Evolutionary conservation across 2,888 invertebrate genomes (phyloP).

Genomic region (Cephus pulcher): DNA sequence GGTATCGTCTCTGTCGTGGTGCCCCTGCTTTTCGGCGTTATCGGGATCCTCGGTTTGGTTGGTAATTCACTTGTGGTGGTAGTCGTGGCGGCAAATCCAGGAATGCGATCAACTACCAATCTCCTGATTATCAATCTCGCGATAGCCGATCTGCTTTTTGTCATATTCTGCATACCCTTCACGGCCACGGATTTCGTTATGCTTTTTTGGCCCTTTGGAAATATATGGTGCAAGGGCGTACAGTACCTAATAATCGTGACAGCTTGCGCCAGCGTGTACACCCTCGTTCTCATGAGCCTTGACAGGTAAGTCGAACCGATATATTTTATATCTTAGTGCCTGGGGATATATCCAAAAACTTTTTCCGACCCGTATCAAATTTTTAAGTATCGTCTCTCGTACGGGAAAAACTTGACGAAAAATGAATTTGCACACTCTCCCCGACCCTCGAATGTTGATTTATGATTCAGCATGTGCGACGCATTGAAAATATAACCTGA

Average conservation of each 20-base stretch:
- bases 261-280: conserved; percentile 94
- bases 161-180: conserved; percentile 94
- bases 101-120: conserved; percentile 95
- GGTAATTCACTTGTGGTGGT: conserved; percentile 91
- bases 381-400: background rate
- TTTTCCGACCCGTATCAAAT: background rate
- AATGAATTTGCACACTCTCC: background rate
- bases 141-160: conserved; percentile 90
- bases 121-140: conserved; percentile 91
- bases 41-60: conserved; percentile 87
- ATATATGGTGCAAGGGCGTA: conserved; percentile 89
- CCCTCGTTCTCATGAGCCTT: conserved; percentile 92
- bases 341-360: background rate
- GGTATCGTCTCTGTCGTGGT: conserved; percentile 79
- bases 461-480: background rate
- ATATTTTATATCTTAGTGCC: background rate
- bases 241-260: conserved; percentile 93
- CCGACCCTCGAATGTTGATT: background rate
- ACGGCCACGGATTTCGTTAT: conserved; percentile 92
- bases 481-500: background rate
- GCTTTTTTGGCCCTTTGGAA: conserved; percentile 91
- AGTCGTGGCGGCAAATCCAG: conserved; percentile 88
- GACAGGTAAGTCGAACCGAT: conserved; percentile 70
- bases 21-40: conserved; percentile 86
- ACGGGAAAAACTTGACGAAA: background rate